Evolutionary conservation across 1,140 invertebrate genomes (phyloP).

Genomic region (Bombus polaris): DNA sequence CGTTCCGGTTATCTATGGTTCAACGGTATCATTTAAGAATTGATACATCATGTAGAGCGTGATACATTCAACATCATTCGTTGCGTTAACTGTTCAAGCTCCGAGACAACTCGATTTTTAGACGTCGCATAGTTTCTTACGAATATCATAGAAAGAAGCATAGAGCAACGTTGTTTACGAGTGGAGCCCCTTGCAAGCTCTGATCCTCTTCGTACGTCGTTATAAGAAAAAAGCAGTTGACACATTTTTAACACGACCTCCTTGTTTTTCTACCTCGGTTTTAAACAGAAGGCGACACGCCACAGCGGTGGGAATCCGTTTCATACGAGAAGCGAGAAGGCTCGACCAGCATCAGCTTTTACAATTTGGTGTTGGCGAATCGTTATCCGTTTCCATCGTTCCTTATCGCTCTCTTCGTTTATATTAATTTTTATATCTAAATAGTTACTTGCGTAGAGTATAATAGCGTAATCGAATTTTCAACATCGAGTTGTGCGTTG

Average conservation of each 20-base stretch:
- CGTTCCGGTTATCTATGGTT: neutral
- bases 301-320: neutral
- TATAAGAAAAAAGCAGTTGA: neutral
- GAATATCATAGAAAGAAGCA: neutral
- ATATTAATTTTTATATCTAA: neutral
- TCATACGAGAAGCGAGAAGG: neutral
- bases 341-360: neutral
- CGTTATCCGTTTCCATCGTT: slow-evolving; percentile 10
- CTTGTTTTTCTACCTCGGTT: neutral
- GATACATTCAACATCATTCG: neutral
- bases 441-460: neutral
- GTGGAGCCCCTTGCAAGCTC: neutral
- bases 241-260: neutral
- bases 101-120: neutral
- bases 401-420: neutral
- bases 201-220: neutral
- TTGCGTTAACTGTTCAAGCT: too few species aligned
- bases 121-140: neutral
- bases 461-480: neutral
- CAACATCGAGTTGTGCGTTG: neutral
- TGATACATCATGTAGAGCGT: neutral
- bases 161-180: neutral
- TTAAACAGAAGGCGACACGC: neutral
- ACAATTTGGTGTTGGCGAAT: neutral
- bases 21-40: neutral